Conservation (phyloP, 2,797 vertebrate species). For the Rhincodon typus region DNA sequence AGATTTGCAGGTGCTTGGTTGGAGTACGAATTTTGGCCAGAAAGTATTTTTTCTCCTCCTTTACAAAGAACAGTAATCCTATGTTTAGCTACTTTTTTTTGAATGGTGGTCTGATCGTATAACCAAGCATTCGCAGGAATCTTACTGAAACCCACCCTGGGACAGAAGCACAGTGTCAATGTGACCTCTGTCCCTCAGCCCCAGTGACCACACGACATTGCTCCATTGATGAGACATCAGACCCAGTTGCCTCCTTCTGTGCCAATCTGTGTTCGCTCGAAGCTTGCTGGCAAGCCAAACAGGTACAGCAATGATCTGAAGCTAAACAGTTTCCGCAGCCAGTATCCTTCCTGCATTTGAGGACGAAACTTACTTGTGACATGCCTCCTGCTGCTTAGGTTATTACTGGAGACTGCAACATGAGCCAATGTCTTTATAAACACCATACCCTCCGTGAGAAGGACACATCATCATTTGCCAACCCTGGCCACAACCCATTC, state of each 20-base stretch:
- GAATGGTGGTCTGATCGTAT: background rate
- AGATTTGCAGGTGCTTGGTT: background rate
- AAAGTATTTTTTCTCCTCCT: background rate
- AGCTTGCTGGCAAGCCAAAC: background rate
- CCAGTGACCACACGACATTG: background rate
- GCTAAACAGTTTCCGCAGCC: background rate
- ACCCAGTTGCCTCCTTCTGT: background rate
- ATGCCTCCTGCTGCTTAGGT: background rate
- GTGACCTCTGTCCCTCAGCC: background rate
- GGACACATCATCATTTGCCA: background rate
- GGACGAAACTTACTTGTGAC: background rate
- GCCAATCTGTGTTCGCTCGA: background rate
- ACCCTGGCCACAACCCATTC: background rate
- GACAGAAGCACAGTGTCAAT: background rate
- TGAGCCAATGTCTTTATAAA: background rate
- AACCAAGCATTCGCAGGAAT: background rate
- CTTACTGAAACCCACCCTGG: background rate
- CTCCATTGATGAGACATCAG: background rate
- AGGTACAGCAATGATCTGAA: background rate
- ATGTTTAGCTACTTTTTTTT: background rate
- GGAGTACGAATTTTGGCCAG: background rate
- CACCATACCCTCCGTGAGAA: background rate
- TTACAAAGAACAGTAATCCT: background rate
- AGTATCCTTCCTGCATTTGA: background rate
- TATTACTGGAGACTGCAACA: background rate